phyloP scores from a whole-genome alignment of 1,140 invertebrate genomes.

The Drosophila teissieri region DNA sequence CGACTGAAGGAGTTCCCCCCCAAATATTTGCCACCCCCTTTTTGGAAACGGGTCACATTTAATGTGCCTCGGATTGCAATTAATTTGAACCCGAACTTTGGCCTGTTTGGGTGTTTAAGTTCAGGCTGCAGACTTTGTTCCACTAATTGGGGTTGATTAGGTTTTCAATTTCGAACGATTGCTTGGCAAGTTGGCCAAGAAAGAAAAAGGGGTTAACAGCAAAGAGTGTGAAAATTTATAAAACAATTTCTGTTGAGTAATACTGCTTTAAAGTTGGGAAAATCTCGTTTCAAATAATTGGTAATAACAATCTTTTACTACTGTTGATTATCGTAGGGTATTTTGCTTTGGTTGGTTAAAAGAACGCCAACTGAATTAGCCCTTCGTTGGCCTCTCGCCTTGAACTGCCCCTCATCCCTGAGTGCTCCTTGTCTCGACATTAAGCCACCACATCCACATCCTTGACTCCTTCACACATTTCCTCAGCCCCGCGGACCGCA shows the following conservation, averaged over 20 bases:
- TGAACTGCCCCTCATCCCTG: too few relatives aligned
- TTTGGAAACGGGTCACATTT: constrained; percentile 55
- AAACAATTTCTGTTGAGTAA: not conserved
- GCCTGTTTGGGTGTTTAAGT: constrained; percentile 41
- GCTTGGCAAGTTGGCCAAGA: not conserved
- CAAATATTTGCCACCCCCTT: not conserved
- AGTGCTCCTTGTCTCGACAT: not conserved
- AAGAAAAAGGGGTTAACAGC: not conserved
- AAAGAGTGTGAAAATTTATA: not conserved
- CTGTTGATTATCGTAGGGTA: too few relatives aligned
- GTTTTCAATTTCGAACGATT: constrained; percentile 1
- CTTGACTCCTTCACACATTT: constrained; percentile 17
- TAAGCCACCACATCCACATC: constrained; percentile 30
- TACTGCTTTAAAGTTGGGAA: too few relatives aligned
- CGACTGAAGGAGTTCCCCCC: not conserved
- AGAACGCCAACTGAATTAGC: not conserved
- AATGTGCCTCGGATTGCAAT: constrained; percentile 77
- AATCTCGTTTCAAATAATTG: too few relatives aligned
- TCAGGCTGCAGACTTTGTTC: constrained; percentile 25
- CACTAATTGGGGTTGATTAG: constrained; percentile 64
- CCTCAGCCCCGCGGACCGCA: not conserved
- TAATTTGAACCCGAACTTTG: constrained; percentile 73
- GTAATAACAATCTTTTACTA: not conserved
- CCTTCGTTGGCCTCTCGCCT: not conserved
- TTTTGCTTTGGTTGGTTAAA: not conserved